Evolutionary conservation across 2,797 vertebrate species (phyloP).

Genomic region (Merluccius polli): DNA sequence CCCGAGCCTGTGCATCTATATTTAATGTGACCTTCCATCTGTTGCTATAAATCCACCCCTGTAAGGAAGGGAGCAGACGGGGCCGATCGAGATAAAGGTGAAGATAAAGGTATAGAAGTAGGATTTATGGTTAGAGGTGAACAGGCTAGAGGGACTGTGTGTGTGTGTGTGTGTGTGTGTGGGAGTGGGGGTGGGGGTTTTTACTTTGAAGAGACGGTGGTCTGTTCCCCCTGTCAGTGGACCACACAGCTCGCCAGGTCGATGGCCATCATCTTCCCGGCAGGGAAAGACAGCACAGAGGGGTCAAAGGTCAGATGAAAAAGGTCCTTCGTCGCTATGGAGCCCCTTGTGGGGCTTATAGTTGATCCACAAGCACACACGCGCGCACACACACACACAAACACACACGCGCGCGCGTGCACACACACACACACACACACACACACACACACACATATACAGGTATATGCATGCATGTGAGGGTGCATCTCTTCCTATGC

Average conservation of each 20-base stretch:
- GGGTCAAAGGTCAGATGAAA: slow-evolving; percentile 11
- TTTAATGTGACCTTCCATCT: too few relatives aligned
- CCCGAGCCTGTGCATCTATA: not conserved
- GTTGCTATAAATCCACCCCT: too few relatives aligned
- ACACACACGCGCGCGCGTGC: slow-evolving; percentile 1
- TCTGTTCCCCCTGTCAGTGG: slow-evolving; percentile 43
- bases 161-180: slow-evolving; percentile 5
- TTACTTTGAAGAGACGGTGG: slow-evolving; percentile 27
- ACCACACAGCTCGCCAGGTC: slow-evolving; percentile 37
- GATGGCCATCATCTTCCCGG: slow-evolving; percentile 43
- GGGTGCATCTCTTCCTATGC: too few relatives aligned
- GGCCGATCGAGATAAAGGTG: too few relatives aligned
- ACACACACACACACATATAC: slow-evolving; percentile 6
- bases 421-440: too few relatives aligned
- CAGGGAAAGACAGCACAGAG: slow-evolving; percentile 27
- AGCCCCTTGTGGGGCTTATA: not conserved
- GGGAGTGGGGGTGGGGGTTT: not conserved
- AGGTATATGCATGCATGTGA: too few relatives aligned
- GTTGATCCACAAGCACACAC: not conserved
- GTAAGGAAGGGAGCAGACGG: slow-evolving; percentile 7
- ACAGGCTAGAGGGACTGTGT: not conserved
- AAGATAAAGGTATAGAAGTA: too few relatives aligned
- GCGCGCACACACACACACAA: not conserved
- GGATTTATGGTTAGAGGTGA: too few relatives aligned
- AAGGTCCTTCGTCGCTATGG: not conserved